Evolutionary conservation across 1,140 invertebrate genomes (phyloP), one percentile per base, ranked within the genome.

Genomic region (Phocides pigmalion): DNA sequence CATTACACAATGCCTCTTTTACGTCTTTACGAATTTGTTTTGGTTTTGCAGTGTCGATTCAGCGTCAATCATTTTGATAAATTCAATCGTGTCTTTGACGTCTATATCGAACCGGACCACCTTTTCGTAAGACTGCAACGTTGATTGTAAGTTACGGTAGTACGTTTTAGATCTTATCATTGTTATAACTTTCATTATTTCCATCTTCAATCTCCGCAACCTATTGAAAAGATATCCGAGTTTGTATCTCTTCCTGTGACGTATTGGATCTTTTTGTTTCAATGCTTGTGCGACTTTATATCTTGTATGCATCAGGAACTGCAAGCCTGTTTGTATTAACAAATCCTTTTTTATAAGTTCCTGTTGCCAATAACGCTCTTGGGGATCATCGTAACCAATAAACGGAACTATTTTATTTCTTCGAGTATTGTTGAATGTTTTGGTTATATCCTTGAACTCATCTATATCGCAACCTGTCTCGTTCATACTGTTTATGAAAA

Each of bases 201-300:
- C 79, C 5, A 54, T 63, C 9, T 63, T 67, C 14, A 84, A n/a
- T 0, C 70, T 50, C 8, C 71, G 61, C 28, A 84, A 8, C 37
- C 77, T 73, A 37, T 78, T 81, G 25, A 82, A 76, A 0, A 82
- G 65, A 32, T 78, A 83, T 0, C 82, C 82, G 2, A 85, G 50
- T 54, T 70, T 74, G 35, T 82, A 83, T 35, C 71, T 41, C 20
- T 63, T 70, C 12, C 72, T 69, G 0, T 14, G 1, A 4, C 73
- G 51, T 8, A 70, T 28, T 0, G 8, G 14, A 0, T 67, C 15
- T 6, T 75, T 74, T 4, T 67, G 62, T 2, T 25, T 39, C 12
- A 82, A 16, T 6, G 65, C 77, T 25, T 51, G 62, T 11, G 66
- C 68, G 0, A 82, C 39, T 6, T 73, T 64, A 35, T 78, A 75